Conservation (phyloP, 1,140 invertebrate species). For the Dysdera silvatica region DNA sequence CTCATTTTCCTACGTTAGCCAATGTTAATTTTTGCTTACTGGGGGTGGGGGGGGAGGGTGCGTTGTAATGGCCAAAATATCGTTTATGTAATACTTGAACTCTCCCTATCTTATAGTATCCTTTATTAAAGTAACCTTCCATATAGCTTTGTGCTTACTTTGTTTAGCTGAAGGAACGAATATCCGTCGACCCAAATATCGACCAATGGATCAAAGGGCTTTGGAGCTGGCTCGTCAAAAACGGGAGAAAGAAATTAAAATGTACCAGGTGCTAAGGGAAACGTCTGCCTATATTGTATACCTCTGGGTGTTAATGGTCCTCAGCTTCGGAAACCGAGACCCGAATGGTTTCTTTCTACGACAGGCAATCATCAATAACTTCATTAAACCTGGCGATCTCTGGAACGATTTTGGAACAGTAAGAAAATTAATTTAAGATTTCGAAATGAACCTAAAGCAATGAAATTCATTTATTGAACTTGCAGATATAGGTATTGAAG, state of each 20-base stretch:
- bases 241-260: constrained; percentile 46
- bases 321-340: constrained; percentile 47
- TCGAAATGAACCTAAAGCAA: too few relatives aligned
- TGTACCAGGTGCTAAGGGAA: constrained; percentile 46
- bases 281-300: constrained; percentile 48
- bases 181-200: constrained; percentile 12
- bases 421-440: too few relatives aligned
- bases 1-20: too few relatives aligned
- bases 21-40: too few relatives aligned
- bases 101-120: too few relatives aligned
- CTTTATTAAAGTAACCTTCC: too few relatives aligned
- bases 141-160: not conserved
- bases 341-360: constrained; percentile 43
- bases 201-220: constrained; percentile 9
- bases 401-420: constrained; percentile 25
- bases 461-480: too few relatives aligned
- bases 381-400: constrained; percentile 37
- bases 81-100: too few relatives aligned
- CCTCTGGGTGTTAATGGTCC: constrained; percentile 47
- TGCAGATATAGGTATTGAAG: too few relatives aligned
- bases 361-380: constrained; percentile 41
- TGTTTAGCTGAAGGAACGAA: not conserved
- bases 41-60: too few relatives aligned
- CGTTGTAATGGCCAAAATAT: too few relatives aligned
- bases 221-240: constrained; percentile 9